Evolutionary conservation across 2,113 vertebrate species (phyloP), one percentile per base, ranked within the genome.

Genomic region (Eudyptes chrysolophus): DNA sequence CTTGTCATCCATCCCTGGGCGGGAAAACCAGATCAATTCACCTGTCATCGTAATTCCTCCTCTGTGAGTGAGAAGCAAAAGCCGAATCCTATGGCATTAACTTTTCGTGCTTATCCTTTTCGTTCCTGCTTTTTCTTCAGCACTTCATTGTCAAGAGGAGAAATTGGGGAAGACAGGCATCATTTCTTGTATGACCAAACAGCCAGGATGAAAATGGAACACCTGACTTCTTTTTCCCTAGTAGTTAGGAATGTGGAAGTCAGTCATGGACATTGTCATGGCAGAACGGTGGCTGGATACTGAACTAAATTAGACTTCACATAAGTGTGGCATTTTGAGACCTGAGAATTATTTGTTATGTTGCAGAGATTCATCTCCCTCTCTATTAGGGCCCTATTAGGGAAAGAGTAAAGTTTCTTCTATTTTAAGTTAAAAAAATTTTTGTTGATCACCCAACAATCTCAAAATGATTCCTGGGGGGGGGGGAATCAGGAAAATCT

Each of bases 1-100:
- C 24, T 61, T 74, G 10, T 52, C 78, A 85, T 34, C 61, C 62
- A 68, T 34, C 46, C 25, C 36, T 57, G 27, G 49, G 61, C 36
- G 72, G 82, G 80, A 77, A 94, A 90, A 72, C 21, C 61, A 80
- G 74, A 90, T 88, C 74, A 90, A 22, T 93, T 88, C 87, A 85
- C 92, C 92, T 83, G 90, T 89, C 91, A 89, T 20, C 83, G 62
- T 89, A 76, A 87, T 94, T 96, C 60, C 78, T 91, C 22, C 30
- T 22, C 29, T 38, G 49, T 49, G 49, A 93, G 84, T 42, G 91
- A 95, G 78, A 72, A 69, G 80, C 52, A 91, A 94, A 92, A 79
- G 9, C 61, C 0, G 0, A 91, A 87, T 93, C 87, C 61, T 87
- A 26, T 0, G 0, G 61, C 8, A 2, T 83, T 79, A 82, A 82